Conservation (phyloP, 2,113 vertebrate species). For the Callipepla californica region DNA sequence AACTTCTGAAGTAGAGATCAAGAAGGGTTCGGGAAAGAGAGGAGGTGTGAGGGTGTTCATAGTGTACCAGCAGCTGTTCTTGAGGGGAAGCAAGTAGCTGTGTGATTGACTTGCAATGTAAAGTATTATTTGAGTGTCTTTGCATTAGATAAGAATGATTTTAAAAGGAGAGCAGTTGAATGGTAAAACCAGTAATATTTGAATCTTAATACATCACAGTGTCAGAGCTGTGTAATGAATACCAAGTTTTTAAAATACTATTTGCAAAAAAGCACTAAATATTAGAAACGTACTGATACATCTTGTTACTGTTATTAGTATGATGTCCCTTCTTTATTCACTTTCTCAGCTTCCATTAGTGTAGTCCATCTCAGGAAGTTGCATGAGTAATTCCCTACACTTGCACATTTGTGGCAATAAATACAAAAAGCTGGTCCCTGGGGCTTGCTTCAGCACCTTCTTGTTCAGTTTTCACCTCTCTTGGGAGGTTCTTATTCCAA, state of each 20-base stretch:
- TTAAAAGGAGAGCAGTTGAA: neutral
- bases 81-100: neutral
- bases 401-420: neutral
- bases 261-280: neutral
- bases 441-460: neutral
- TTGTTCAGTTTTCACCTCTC: neutral
- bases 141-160: neutral
- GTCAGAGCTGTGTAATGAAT: neutral
- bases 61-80: neutral
- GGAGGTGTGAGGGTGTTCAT: neutral
- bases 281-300: neutral
- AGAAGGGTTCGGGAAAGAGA: neutral
- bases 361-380: neutral
- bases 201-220: neutral
- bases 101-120: neutral
- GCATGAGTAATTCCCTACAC: neutral
- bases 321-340: neutral
- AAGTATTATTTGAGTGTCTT: neutral
- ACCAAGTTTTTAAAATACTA: neutral
- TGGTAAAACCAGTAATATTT: neutral
- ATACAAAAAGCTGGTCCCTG: neutral
- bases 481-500: neutral
- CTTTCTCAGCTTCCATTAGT: neutral
- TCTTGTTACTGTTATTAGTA: accelerated
- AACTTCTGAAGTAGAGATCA: neutral